Percentiles rank a stretch among this genome's conserved stretches.
phyloP scores from a whole-genome alignment of 2,888 invertebrate species.

The Scaptomyza cyrtandrae region DNA sequence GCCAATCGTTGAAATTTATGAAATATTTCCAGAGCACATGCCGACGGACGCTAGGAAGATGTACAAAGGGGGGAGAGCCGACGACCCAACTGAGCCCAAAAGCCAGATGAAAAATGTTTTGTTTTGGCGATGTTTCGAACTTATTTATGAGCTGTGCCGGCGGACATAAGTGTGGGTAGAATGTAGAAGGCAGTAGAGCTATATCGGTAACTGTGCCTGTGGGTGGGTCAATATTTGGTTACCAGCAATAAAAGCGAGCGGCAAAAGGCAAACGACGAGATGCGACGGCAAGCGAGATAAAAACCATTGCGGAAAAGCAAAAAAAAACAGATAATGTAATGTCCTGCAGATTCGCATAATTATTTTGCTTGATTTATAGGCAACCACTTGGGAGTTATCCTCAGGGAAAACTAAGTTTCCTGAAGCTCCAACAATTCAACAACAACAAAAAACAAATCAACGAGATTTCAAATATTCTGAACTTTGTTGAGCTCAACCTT shows the following conservation, averaged over 20 bases:
- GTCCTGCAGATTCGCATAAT: conserved; percentile 71
- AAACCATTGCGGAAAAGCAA: conserved; percentile 54
- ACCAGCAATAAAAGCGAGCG: conserved; percentile 62
- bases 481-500: conserved; percentile 10
- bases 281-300: conserved; percentile 35
- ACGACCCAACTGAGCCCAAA: conserved; percentile 30
- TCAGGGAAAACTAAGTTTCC: conserved; percentile 25
- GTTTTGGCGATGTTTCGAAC: conserved; percentile 63
- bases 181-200: not conserved
- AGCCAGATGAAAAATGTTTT: conserved; percentile 67
- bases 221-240: conserved; percentile 57
- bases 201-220: conserved; percentile 8
- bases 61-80: conserved; percentile 11
- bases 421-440: conserved; percentile 10
- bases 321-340: conserved; percentile 63
- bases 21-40: conserved; percentile 63
- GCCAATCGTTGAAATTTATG: conserved; percentile 64
- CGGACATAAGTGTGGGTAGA: conserved; percentile 8
- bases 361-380: conserved; percentile 69
- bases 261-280: not conserved
- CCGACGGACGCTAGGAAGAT: conserved; percentile 19
- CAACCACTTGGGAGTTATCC: conserved; percentile 34
- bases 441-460: conserved; percentile 17
- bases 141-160: conserved; percentile 64
- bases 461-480: conserved; percentile 23